Evolutionary conservation across 2,113 vertebrate genomes (phyloP), one percentile per base, ranked within the genome.

Genomic region (Lampris megalopsis): DNA sequence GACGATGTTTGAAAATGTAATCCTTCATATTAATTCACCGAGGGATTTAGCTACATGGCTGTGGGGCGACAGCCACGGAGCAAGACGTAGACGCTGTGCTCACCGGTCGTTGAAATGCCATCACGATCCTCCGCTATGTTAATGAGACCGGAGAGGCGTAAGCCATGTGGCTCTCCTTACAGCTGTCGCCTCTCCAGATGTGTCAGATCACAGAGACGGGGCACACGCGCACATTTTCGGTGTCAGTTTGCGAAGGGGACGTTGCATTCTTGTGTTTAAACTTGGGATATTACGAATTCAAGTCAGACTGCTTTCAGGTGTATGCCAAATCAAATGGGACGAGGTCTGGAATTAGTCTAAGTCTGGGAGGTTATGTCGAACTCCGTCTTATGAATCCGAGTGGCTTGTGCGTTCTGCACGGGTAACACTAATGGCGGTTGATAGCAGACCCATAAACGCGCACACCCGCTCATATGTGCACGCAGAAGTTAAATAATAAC

Each of bases 401-500:
- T 53, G 2, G 13, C n/a, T 54, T 4, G 0, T 13, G 24, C 52
- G 13, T n/a, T 54, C 3, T n/a, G 3, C n/a, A n/a, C 52, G 7
- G 43, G 43, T 1, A 54, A 54, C 5, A n/a, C 24, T 4, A 5
- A 54, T 11, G 24, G 24, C 24, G 24, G 24, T 24, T 24, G 24
- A 24, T 24, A 24, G 24, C 24, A 24, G 24, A 24, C 24, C 24
- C 24, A 24, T 24, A 24, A 24, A 24, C 24, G 24, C 24, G 24
- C 6, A 4, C 68, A 48, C 37, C 10, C 7, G n/a, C 53, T 11
- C 37, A 58, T 70, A 61, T 54, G 24, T 40, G 37, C 11, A 6
- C 59, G 66, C 63, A 63, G 52, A 73, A 75, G 50, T 68, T 56
- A 68, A 84, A 80, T 74, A 79, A 76, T 72, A 49, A 71, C 71